Percentiles rank a stretch among this genome's conserved stretches.
Conservation (phyloP, 1,140 invertebrate species). For the Euwallacea similis region DNA sequence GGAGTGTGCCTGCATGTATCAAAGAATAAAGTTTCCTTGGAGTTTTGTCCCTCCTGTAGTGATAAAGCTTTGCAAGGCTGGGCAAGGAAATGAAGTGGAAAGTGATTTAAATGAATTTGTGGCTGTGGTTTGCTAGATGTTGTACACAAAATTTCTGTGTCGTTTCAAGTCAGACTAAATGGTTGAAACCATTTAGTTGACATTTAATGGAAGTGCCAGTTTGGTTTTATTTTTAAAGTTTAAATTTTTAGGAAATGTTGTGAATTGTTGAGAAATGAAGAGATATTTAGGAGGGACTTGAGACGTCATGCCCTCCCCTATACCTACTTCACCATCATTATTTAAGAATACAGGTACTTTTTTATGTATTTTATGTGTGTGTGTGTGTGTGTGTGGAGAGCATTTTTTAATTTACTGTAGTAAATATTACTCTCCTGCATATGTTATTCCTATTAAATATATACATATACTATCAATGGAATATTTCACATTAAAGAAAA, state of each 20-base stretch:
- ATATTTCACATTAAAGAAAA: no score
- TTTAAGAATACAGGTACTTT: constrained; percentile 28
- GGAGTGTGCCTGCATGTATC: constrained; percentile 61
- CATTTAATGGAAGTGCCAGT: constrained; percentile 1
- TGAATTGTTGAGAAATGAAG: constrained; percentile 15
- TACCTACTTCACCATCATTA: constrained; percentile 20
- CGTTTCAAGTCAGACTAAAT: neutral
- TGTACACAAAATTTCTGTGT: constrained; percentile 20
- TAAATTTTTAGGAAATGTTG: constrained; percentile 3
- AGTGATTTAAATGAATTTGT: neutral
- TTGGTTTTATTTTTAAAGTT: constrained; percentile 28
- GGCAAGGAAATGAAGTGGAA: constrained; percentile 18
- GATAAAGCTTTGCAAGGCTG: constrained; percentile 48
- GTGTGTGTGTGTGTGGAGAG: no score
- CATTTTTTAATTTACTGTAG: no score
- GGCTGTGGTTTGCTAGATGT: neutral
- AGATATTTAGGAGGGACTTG: constrained; percentile 27
- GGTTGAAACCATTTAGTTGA: constrained; percentile 14
- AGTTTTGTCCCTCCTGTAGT: constrained; percentile 58
- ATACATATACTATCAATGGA: no score
- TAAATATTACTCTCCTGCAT: no score
- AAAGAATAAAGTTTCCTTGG: constrained; percentile 58
- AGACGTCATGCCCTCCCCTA: constrained; percentile 18
- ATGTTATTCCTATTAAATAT: no score
- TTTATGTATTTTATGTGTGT: neutral